Evolutionary conservation across 2,113 vertebrate species (phyloP), one percentile per base, ranked within the genome.

Genomic region (Phocoena sinus): DNA sequence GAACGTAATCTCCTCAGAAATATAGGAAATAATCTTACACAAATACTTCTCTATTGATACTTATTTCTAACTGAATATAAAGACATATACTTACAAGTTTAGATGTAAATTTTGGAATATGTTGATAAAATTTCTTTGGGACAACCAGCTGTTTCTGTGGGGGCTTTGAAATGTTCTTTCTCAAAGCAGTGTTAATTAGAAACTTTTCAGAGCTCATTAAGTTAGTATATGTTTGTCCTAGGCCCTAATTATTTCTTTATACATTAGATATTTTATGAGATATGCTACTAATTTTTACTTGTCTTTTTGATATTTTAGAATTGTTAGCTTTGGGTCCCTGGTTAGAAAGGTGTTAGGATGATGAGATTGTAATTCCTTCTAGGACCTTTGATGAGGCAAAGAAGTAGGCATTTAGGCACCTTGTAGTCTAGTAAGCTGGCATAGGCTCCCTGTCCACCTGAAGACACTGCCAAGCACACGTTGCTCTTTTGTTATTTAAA

Each of bases 241-340:
- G 26, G 41, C 68, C 50, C 47, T 91, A 58, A 90, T 88, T 83
- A 60, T 77, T 95, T 88, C 41, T 60, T 65, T 88, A 73, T 25
- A 81, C 20, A 56, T 86, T 80, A 89, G 60, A 77, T 76, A 50
- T 93, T 89, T 94, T 94, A 56, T 74, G 58, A 85, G 41, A 17
- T 93, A 67, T 77, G 56, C 38, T 65, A 84, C 33, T 36, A 38
- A 67, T 25, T 50, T n/a, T 60, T 76, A 58, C 1, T 41, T 67
- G 65, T 58, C 15, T 82, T 82, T 67, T 86, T 91, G 31, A 21
- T 89, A 53, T 73, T 92, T 97, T 84, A 81, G 65, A 85, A 94
- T 86, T 92, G 33, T 74, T 68, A 93, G 18, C 4, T 89, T 2
- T 10, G 11, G 12, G 44, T 74, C 6, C 23, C 31, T 56, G 79